Base-by-base conservation (phyloP, 1,140 invertebrate species). In the Grapholita molesta region DNA sequence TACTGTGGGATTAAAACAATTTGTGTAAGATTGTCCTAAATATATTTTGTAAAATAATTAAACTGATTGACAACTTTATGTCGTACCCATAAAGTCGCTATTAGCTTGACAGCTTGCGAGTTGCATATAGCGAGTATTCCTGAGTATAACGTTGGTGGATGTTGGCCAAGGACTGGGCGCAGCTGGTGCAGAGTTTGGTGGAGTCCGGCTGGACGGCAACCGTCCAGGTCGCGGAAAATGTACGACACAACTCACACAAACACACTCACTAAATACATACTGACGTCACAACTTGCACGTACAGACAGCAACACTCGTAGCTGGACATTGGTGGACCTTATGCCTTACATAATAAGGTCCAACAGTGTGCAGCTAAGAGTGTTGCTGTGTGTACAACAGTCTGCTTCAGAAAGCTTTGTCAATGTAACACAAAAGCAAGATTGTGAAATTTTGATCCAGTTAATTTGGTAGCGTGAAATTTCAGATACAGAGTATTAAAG, bases 111-210 rank as follows among this genome's bases (percentile, higher is more conserved):
- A 61, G 55, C n/a, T 61, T 61, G 55, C 25, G 55, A 61, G 55
- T 61, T 61, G 55, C 35, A 35, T 12, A 12, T 61, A 61, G 24
- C 61, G 67, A 74, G 76, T 68, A 77, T 85, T 80, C 75, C 77
- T 77, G 75, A 80, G 78, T 82, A 81, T 89, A 87, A 89, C 85
- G 77, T 88, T 85, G 81, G 87, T 90, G 84, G 88, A 85, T 90
- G 87, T 89, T 87, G 88, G 82, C 82, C 82, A 92, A 95, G 95
- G 95, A 96, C 93, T 96, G 95, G 95, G 95, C 94, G 91, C 95
- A 96, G 93, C 92, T 96, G 93, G 94, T 95, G 89, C 95, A 95
- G 92, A 95, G 95, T 91, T 94, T 96, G 87, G 93, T 95, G 92
- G 95, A 96, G 92, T 95, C 94, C 83, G 95, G 95, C 81, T 95